These are phyloP conservation scores for Aporophyla lueneburgensis DNA, from an alignment of 2,888 invertebrate species.

Conservation along the genomic window DNA sequence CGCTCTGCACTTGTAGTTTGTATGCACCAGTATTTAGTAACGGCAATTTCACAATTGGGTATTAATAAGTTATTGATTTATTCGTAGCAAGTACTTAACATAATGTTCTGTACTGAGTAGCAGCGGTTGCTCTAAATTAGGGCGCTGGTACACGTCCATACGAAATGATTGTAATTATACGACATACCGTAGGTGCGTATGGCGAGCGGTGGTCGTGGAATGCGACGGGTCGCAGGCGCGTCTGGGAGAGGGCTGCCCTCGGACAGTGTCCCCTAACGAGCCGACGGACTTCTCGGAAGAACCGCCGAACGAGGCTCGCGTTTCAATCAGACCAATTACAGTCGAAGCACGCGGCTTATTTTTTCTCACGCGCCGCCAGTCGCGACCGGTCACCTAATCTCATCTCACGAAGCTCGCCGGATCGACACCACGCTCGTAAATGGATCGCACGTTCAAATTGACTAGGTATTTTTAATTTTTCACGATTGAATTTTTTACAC, in stretches of 20 bases:
- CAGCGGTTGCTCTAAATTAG: conserved; percentile 51
- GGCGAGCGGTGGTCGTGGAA: conserved; percentile 69
- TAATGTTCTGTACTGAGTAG: conserved; percentile 6
- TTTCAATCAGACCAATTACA: conserved; percentile 90
- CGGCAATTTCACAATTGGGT: conserved; percentile 56
- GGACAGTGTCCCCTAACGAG: conserved; percentile 86
- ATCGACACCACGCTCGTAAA: conserved; percentile 66
- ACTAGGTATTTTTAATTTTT: conserved; percentile 73
- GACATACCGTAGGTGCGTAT: conserved; percentile 54
- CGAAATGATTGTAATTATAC: conserved; percentile 64
- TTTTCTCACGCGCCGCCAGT: conserved; percentile 80
- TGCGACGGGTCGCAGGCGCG: conserved; percentile 72
- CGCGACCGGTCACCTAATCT: conserved; percentile 67
- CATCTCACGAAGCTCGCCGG: conserved; percentile 63
- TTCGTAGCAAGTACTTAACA: conserved; percentile 25
- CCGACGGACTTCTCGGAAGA: conserved; percentile 85
- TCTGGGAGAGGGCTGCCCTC: conserved; percentile 74
- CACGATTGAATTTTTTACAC: conserved; percentile 71
- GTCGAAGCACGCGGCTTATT: conserved; percentile 82
- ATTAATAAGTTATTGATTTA: conserved; percentile 49
- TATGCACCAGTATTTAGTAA: conserved; percentile 61
- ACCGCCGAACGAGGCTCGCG: conserved; percentile 83
- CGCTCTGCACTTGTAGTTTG: conserved; percentile 65
- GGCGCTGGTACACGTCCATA: conserved; percentile 37
- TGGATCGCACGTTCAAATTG: conserved; percentile 71